These are phyloP conservation scores for Archips crataeganus DNA, from an alignment of 2,888 invertebrate genomes.

Conservation along the genomic window DNA sequence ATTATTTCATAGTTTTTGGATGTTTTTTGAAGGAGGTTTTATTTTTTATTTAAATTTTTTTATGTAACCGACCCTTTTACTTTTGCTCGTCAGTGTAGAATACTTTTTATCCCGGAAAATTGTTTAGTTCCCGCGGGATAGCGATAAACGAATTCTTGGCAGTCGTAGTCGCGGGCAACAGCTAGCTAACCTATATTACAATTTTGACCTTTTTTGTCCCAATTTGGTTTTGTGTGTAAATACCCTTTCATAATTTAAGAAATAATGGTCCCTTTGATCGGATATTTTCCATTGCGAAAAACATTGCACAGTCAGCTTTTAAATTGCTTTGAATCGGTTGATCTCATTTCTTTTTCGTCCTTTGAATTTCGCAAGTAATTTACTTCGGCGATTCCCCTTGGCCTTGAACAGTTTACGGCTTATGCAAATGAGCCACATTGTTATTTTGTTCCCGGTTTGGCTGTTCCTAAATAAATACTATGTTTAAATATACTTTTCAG, in stretches of 20 bases:
- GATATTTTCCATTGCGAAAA: slow-evolving; percentile 16
- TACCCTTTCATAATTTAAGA: background rate
- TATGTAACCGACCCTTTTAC: no score
- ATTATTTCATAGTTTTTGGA: no score
- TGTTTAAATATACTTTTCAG: slow-evolving; percentile 72
- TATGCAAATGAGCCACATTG: slow-evolving; percentile 41
- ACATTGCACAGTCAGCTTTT: slow-evolving; percentile 26
- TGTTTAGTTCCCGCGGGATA: no score
- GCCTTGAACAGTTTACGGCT: slow-evolving; percentile 40
- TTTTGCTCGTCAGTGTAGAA: no score
- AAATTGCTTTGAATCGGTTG: slow-evolving; percentile 33
- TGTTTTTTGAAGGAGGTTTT: no score
- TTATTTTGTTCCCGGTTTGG: slow-evolving; percentile 39
- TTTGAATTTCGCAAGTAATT: slow-evolving; percentile 42
- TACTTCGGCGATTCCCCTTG: slow-evolving; percentile 37
- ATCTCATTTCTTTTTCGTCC: slow-evolving; percentile 30
- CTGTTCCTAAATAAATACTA: slow-evolving; percentile 22
- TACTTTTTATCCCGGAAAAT: no score
- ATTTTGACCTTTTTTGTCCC: background rate
- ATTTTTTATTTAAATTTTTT: no score
- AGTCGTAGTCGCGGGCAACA: no score
- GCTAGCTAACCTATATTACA: no score
- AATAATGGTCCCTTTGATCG: slow-evolving; percentile 12
- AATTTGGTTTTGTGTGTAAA: background rate
- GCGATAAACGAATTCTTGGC: no score